A percentile compares a stretch with the other conserved stretches of the same genome.
phyloP scores from a whole-genome alignment of 1,140 invertebrate species.

The Drosophila aff. region DNA sequence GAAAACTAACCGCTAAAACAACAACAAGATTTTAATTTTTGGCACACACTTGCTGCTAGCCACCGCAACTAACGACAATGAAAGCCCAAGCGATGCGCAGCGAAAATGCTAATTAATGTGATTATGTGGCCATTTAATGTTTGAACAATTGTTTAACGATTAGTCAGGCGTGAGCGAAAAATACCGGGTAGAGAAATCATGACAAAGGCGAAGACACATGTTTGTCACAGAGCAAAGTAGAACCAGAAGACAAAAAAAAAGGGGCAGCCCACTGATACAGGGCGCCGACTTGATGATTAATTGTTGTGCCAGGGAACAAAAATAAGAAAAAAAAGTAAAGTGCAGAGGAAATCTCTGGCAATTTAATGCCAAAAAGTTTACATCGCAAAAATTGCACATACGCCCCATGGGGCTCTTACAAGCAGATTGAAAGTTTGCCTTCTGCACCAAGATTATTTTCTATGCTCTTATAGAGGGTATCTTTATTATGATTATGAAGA shows the following conservation, averaged over 20 bases:
- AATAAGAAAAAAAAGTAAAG: slow-evolving; percentile 13
- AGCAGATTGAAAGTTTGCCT: slow-evolving; percentile 51
- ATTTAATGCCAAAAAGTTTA: slow-evolving; percentile 79
- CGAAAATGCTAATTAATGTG: slow-evolving; percentile 82
- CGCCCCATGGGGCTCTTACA: slow-evolving; percentile 43
- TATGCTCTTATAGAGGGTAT: not conserved
- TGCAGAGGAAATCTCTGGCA: slow-evolving; percentile 55
- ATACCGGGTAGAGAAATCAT: not conserved
- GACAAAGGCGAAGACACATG: slow-evolving; percentile 35
- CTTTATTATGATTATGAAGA: not conserved
- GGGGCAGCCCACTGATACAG: slow-evolving; percentile 7
- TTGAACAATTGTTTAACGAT: slow-evolving; percentile 83
- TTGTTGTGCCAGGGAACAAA: slow-evolving; percentile 54
- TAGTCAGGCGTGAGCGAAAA: slow-evolving; percentile 66
- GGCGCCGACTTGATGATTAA: slow-evolving; percentile 65
- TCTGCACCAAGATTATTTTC: slow-evolving; percentile 18
- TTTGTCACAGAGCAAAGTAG: slow-evolving; percentile 18
- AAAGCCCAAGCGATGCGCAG: slow-evolving; percentile 50
- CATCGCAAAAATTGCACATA: slow-evolving; percentile 69
- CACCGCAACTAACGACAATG: slow-evolving; percentile 29
- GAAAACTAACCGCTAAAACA: slow-evolving; percentile 19
- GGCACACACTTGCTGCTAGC: slow-evolving; percentile 29
- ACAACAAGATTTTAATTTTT: slow-evolving; percentile 41
- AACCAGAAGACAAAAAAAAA: not conserved
- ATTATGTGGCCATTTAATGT: slow-evolving; percentile 80